phyloP scores from a whole-genome alignment of 2,888 invertebrate species.

The Chelonus formosanus region DNA sequence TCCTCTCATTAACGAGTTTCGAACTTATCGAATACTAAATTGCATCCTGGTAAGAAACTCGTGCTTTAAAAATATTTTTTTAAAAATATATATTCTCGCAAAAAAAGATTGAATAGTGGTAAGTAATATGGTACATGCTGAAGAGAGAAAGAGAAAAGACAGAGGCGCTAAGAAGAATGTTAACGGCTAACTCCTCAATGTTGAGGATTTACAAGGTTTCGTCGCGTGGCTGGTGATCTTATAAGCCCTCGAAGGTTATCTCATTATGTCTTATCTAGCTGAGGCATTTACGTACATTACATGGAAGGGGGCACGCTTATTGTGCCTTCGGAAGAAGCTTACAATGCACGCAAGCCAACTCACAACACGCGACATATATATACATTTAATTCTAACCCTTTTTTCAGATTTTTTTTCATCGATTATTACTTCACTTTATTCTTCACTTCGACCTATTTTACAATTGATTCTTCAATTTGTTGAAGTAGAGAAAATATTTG shows the following conservation, averaged over 20 bases:
- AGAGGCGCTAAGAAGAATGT: constrained; percentile 32
- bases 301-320: constrained; percentile 28
- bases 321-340: constrained; percentile 48
- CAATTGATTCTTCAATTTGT: background rate
- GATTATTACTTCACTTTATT: background rate
- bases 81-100: constrained; percentile 8
- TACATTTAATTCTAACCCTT: constrained; percentile 14
- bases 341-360: constrained; percentile 58
- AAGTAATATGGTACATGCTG: background rate
- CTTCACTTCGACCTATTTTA: background rate
- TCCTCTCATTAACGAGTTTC: constrained; percentile 45
- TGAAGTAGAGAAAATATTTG: no score
- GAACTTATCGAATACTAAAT: constrained; percentile 33
- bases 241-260: constrained; percentile 64
- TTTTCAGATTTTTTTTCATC: background rate
- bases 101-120: background rate
- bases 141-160: background rate
- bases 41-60: constrained; percentile 26
- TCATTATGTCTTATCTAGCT: constrained; percentile 64
- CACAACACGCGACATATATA: constrained; percentile 38
- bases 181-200: constrained; percentile 37
- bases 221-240: constrained; percentile 65
- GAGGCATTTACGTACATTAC: constrained; percentile 38
- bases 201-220: constrained; percentile 64
- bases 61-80: background rate